These are phyloP conservation scores for Prostheceraeus crozeri DNA, from an alignment of 2,888 invertebrate genomes.

Conservation along the genomic window DNA sequence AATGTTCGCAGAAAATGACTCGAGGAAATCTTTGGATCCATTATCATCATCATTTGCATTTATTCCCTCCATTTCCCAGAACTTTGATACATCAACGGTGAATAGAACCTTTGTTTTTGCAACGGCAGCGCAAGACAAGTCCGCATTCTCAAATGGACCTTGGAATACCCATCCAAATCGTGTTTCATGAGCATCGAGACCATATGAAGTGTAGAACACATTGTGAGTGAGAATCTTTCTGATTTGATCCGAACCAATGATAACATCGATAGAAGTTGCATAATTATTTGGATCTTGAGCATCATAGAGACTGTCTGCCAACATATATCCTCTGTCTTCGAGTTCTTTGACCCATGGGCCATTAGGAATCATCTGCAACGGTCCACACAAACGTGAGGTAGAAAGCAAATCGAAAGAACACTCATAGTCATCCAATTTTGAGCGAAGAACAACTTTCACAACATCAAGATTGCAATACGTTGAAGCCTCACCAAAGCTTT, in stretches of 20 bases:
- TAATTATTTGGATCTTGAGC: no score
- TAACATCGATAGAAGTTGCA: no score
- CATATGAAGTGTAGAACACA: no score
- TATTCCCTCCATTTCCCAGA: neutral
- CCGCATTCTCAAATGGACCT: neutral
- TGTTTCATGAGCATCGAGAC: neutral
- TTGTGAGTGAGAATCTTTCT: no score
- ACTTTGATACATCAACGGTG: neutral
- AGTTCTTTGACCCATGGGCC: slow-evolving; percentile 3
- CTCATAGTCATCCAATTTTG: neutral
- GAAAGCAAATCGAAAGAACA: neutral
- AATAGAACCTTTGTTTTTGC: neutral
- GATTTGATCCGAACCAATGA: no score
- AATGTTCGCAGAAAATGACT: neutral
- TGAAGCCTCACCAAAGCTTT: slow-evolving; percentile 7
- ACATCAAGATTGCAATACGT: no score
- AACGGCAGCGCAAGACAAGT: neutral
- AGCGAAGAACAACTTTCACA: neutral
- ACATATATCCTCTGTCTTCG: neutral
- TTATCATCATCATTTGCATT: neutral
- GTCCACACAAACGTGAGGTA: slow-evolving; percentile 10
- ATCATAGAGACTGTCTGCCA: slow-evolving; percentile 1
- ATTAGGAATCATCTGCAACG: neutral
- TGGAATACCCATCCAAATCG: neutral
- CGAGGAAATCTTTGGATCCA: neutral